Conservation (phyloP, 2,113 vertebrate species). For the Rousettus leschenaultii region DNA sequence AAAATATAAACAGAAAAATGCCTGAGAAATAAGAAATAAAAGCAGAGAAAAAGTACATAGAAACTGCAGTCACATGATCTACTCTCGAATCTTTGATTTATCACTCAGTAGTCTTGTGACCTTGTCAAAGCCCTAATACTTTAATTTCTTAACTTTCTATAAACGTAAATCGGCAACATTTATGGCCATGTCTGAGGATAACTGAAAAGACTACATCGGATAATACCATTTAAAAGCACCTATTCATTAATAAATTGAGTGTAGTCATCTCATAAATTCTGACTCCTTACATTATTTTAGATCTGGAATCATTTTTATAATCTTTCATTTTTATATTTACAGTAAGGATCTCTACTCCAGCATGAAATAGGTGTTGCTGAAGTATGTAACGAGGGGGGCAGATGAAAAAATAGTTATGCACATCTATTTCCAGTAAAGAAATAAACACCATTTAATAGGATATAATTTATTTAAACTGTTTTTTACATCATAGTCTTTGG, state of each 20-base stretch:
- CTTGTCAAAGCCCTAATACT: not conserved
- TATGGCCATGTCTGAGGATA: not conserved
- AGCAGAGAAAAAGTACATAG: not conserved
- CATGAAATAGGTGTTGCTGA: not conserved
- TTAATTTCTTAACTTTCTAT: not conserved
- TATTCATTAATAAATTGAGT: not conserved
- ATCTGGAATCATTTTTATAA: not conserved
- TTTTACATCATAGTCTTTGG: not conserved
- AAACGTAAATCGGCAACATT: not conserved
- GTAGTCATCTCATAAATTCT: not conserved
- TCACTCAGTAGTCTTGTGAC: not conserved
- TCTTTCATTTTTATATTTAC: not conserved
- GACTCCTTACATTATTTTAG: not conserved
- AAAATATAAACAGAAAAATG: not conserved
- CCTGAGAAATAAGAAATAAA: not conserved
- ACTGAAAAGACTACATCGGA: not conserved
- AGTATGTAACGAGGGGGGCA: not conserved
- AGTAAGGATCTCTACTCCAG: not conserved
- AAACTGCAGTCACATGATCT: not conserved
- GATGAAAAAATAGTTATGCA: not conserved
- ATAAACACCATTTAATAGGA: not conserved
- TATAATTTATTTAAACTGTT: not conserved
- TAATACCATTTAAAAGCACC: not conserved
- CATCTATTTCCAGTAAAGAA: not conserved
- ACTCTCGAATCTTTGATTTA: not conserved